Base-by-base conservation (phyloP, 2,888 invertebrate species). In the Nesidiocoris tenuis region DNA sequence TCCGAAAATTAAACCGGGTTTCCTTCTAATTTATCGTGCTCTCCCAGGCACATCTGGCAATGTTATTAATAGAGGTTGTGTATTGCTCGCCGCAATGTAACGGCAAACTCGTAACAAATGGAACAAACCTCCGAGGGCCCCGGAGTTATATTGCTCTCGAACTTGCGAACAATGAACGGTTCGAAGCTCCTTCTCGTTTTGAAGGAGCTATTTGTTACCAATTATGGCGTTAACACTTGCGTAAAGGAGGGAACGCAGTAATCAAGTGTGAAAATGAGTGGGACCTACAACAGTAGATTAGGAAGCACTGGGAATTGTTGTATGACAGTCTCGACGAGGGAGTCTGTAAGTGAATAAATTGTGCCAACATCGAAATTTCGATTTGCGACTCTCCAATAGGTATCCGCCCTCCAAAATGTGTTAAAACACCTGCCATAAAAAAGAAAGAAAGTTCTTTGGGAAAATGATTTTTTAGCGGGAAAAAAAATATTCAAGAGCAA, bases 31-130 rank as follows among this genome's bases (percentile, higher is more conserved):
- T 70, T 59, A 57, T 70, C 70, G 70, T 18, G 23, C 12, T 39
- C 39, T 70, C 70, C 59, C 70, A 18, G 70, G 59, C 70, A 57
- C 70, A 70, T 70, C 70, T 70, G 70, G 70, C 70, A 57, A 65
- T 57, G 70, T 70, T 70, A 70, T 70, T 70, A 70, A 70, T 70
- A 56, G 70, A 12, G 24, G 61, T 59, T 70, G 57, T 24, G 70
- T 70, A 70, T 70, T 70, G 70, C 70, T 70, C 21, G 56, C 22
- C 18, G 22, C 23, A 57, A 68, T 57, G 68, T 39, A 39, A 39
- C 39, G 39, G 39, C 55, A 54, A 67, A 67, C 72, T 72, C 39
- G 19, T 75, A 75, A 75, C 75, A 75, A 66, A 75, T 75, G 75
- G 75, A 75, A 65, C 39, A 39, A 39, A 39, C 39, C 39, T 39